Base-by-base conservation (phyloP, 2,113 vertebrate species). In the Tylochromis polylepis region DNA sequence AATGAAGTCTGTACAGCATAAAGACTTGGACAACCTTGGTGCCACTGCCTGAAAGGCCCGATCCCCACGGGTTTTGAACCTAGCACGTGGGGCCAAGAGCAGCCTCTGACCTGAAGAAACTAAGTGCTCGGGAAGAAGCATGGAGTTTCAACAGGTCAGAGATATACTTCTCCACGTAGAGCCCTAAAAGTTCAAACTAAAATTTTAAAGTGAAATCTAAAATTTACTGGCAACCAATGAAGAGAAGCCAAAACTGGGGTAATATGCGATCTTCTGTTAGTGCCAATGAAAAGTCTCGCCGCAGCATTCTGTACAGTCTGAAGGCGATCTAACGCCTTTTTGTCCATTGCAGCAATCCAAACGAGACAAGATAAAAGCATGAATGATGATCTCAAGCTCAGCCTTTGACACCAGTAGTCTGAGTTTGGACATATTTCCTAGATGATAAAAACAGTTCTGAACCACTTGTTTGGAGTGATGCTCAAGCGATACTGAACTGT, bases 81-180 rank as follows among this genome's bases (percentile, higher is more conserved):
- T 58, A 27, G 15, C 31, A 36, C 3, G 31, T 20, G 29, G 29
- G 31, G 31, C 59, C 18, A 62, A 62, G 16, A 62, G 31, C 59
- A 36, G 59, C 59, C 59, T 62, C 31, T 36, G 31, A 62, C 18
- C 59, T 6, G 29, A 59, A 59, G 27, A 29, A 29, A 14, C 27
- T 31, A 59, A 59, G 27, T 59, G 27, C 27, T 59, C 4, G 1
- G 7, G 27, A 16, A 62, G 31, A 36, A 62, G 59, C 31, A 62
- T 36, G 16, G 36, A 7, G 16, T 34, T 62, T 62, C 59, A 62
- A 34, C 58, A 60, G 27, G 18, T 60, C 58, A 18, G 31, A 60
- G 58, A 6, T 15, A 1, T 31, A 60, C 16, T 62, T 36, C 59
- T 34, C 16, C 1, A 0, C 18, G 27, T 10, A 60, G 58, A 0